Base-by-base conservation (phyloP, 2,888 invertebrate genomes). In the Noctua janthina region DNA sequence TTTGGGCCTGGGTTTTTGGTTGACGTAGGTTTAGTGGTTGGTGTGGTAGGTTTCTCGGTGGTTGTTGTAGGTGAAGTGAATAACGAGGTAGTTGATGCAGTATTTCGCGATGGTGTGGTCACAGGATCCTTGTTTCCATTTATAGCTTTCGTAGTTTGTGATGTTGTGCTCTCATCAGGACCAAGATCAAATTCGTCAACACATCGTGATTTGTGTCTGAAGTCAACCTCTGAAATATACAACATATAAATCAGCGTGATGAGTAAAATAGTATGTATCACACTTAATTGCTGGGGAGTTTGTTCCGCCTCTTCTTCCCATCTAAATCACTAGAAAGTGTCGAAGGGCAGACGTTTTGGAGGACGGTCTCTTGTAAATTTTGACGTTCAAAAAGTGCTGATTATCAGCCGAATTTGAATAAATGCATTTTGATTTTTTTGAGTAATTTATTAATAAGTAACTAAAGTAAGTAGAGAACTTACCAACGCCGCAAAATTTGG, bases 401-500 rank as follows among this genome's bases (percentile, higher is more conserved):
- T n/a, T 59, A 59, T n/a, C 13, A 59, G 56, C 56, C 56, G 11
- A 15, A 62, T 62, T 29, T 29, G 29, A 29, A 15, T 62, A 15
- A 62, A 13, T 7, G 13, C 13, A 29, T 29, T 29, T 29, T 59
- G 13, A 29, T 59, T 29, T 59, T 59, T 15, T 29, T 59, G 11
- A 13, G 1, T n/a, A 59, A n/a, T 35, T 35, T 11, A 51, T 46
- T 72, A 17, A 67, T 54, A 23, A 51, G 2, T 23, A 54, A 23
- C 23, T 54, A 59, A 43, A 6, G 17, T 59, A 46, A 8, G 20
- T 29, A 29, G 35, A 29, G 13, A 29, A 92, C 95, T 95, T 90
- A 97, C 97, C 88, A 51, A 92, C 81, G 84, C 97, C 97, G 90
- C 97, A 97, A 49, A 69, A 85, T 74, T 87, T 88, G 2, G 96